These are phyloP conservation scores for Notodonta ziczac DNA, from an alignment of 2,888 invertebrate genomes.

Conservation along the genomic window DNA sequence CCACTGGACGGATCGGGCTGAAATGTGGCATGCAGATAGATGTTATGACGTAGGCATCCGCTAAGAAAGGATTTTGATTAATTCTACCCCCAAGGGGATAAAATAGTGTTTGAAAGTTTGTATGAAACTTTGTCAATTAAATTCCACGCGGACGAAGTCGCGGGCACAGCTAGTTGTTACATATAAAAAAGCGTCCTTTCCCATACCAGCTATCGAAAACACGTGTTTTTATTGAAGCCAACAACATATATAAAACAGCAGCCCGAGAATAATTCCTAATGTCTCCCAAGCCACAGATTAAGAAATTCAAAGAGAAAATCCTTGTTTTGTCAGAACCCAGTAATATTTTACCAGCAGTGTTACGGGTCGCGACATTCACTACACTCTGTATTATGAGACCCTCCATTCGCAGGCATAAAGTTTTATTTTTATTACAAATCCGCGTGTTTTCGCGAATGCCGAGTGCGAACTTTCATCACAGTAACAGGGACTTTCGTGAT, in stretches of 20 bases:
- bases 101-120: too few relatives aligned
- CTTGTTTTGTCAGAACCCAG: background rate
- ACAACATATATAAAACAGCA: background rate
- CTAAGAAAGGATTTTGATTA: too few relatives aligned
- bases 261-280: background rate
- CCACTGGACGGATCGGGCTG: too few relatives aligned
- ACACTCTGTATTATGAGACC: background rate
- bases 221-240: background rate
- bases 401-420: conserved; percentile 1
- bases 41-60: too few relatives aligned
- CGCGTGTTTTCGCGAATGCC: conserved; percentile 3
- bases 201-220: background rate
- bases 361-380: background rate
- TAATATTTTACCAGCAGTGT: background rate
- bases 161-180: too few relatives aligned
- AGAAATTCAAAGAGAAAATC: background rate
- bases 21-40: too few relatives aligned
- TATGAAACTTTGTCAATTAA: too few relatives aligned
- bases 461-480: conserved; percentile 6
- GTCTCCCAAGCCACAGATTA: background rate
- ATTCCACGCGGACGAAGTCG: too few relatives aligned
- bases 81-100: too few relatives aligned
- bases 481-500: conserved; percentile 6
- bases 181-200: too few relatives aligned
- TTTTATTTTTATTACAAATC: conserved; percentile 8